A percentile compares a stretch with the other conserved stretches of the same genome.
Evolutionary conservation across 2,888 invertebrate genomes (phyloP).

Genomic region (Chymomyza fuscimana): DNA sequence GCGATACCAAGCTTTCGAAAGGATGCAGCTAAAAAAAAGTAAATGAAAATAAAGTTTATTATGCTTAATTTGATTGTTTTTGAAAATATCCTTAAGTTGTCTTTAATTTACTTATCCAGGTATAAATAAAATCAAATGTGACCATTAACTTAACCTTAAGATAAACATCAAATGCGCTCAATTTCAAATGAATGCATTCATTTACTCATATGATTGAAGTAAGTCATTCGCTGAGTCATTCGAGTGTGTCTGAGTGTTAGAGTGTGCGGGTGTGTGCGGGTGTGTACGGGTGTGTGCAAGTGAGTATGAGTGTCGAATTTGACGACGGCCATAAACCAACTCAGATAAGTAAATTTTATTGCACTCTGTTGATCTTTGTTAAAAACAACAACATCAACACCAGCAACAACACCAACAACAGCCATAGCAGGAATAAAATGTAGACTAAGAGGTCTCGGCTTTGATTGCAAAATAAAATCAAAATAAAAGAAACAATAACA

Average conservation of each 20-base stretch:
- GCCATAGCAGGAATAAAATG: slow-evolving; percentile 36
- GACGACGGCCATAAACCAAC: slow-evolving; percentile 15
- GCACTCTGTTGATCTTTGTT: slow-evolving; percentile 7
- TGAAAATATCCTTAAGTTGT: background rate
- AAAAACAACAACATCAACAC: slow-evolving; percentile 12
- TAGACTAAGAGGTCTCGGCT: slow-evolving; percentile 7
- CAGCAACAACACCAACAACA: slow-evolving; percentile 35
- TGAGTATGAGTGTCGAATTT: background rate
- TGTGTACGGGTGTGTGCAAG: background rate
- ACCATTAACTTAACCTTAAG: background rate
- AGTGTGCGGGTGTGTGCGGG: background rate
- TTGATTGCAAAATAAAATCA: slow-evolving; percentile 53
- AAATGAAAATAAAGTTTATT: background rate
- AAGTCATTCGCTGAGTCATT: background rate
- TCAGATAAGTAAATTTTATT: slow-evolving; percentile 7
- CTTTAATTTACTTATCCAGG: background rate
- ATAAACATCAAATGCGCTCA: background rate
- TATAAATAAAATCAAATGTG: background rate
- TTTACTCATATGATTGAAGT: background rate
- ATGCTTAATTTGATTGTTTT: background rate
- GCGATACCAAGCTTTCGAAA: no score
- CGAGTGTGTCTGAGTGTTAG: background rate
- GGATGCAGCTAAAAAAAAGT: no score
- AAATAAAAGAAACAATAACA: slow-evolving; percentile 8
- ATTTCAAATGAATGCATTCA: background rate